These are phyloP conservation scores for Aeoliscus strigatus DNA, from an alignment of 2,797 vertebrate genomes.

Conservation along the genomic window DNA sequence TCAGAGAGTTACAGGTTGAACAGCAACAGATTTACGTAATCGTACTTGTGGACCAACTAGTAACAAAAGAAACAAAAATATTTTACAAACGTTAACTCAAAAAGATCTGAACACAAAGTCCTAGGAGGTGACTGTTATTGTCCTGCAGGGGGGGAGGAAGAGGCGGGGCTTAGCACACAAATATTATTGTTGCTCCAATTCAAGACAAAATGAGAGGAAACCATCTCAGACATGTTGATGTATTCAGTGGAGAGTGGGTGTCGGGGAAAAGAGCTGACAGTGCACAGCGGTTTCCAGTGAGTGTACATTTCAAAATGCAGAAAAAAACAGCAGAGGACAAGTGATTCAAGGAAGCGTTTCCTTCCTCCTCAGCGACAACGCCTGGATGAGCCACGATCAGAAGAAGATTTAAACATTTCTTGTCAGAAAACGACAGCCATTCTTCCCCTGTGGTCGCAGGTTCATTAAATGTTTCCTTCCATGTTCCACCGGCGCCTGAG, in stretches of 20 bases:
- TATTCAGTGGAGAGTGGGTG: constrained; percentile 21
- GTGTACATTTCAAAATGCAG: constrained; percentile 24
- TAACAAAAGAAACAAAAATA: too few relatives aligned
- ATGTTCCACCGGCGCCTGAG: constrained; percentile 38
- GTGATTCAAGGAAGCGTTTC: constrained; percentile 19
- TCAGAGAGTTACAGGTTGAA: too few relatives aligned
- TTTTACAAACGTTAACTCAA: too few relatives aligned
- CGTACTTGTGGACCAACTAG: too few relatives aligned
- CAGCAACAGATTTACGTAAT: too few relatives aligned
- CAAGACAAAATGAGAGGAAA: constrained; percentile 41
- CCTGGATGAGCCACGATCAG: constrained; percentile 48
- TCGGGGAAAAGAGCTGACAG: constrained; percentile 33
- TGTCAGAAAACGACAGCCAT: constrained; percentile 64
- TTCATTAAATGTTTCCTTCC: constrained; percentile 71
- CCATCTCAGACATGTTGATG: constrained; percentile 39
- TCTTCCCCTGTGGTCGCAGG: constrained; percentile 54
- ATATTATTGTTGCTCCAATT: constrained; percentile 6
- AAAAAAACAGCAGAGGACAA: constrained; percentile 18
- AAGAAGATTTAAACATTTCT: constrained; percentile 49
- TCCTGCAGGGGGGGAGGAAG: too few relatives aligned
- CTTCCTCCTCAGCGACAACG: constrained; percentile 19
- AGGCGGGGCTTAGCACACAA: constrained; percentile 5
- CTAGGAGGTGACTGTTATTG: too few relatives aligned
- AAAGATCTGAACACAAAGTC: too few relatives aligned
- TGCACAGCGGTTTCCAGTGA: constrained; percentile 34